These are phyloP conservation scores for Tapera naevia DNA, from an alignment of 2,797 vertebrate species.

Conservation along the genomic window DNA sequence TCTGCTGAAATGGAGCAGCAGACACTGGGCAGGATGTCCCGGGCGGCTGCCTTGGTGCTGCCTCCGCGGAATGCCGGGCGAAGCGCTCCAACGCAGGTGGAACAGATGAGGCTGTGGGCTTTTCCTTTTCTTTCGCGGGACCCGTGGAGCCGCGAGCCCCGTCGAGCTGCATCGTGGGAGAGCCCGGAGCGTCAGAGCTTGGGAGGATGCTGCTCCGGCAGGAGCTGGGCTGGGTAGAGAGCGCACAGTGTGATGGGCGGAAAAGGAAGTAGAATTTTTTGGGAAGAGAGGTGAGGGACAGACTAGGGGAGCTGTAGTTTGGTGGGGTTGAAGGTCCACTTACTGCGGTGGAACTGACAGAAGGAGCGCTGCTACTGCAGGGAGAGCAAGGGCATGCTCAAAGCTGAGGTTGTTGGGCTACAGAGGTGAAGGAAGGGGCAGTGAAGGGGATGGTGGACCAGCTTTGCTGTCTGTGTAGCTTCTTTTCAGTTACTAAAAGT, in stretches of 20 bases:
- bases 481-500: not conserved
- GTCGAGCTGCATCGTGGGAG: not conserved
- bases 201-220: not conserved
- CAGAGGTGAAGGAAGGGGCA: not conserved
- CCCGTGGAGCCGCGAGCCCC: not conserved
- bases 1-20: rapidly evolving
- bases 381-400: not conserved
- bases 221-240: not conserved
- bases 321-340: not conserved
- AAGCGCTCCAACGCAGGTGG: rapidly evolving
- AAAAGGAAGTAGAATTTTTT: rapidly evolving
- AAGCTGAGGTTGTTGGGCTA: not conserved
- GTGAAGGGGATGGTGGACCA: not conserved
- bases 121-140: rapidly evolving
- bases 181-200: not conserved
- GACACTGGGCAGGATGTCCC: rapidly evolving
- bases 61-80: not conserved
- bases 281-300: not conserved
- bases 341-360: too few relatives aligned
- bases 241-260: not conserved
- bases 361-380: not conserved
- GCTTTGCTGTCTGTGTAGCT: not conserved
- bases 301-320: not conserved
- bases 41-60: not conserved
- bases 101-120: rapidly evolving